Percentiles rank a stretch among this genome's conserved stretches.
Conservation (phyloP, 2,113 vertebrate species). For the Planiliza haematocheilus region DNA sequence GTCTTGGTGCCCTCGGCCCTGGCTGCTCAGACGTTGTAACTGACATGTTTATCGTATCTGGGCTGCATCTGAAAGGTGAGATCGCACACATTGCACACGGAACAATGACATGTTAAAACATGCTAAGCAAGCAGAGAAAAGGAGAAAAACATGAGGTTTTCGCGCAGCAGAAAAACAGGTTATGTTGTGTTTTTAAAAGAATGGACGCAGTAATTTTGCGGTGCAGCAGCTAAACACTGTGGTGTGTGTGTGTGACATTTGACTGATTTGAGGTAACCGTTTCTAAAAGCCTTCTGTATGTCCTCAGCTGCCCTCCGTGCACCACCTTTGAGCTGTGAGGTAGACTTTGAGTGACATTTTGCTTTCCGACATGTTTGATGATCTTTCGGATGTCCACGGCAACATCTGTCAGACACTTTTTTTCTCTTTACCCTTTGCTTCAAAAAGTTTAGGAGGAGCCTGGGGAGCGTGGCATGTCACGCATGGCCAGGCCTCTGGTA, state of each 20-base stretch:
- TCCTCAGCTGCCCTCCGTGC: conserved; percentile 19
- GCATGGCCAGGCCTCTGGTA: conserved; percentile 57
- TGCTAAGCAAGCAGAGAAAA: conserved; percentile 13
- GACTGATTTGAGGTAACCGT: conserved; percentile 19
- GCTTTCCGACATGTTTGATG: conserved; percentile 13
- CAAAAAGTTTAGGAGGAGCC: conserved; percentile 69
- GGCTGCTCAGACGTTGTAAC: conserved; percentile 49
- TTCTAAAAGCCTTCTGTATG: neutral
- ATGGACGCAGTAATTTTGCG: conserved; percentile 11
- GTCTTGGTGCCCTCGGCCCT: too few species aligned
- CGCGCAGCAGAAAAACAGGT: conserved; percentile 6
- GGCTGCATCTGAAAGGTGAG: conserved; percentile 13
- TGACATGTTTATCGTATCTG: conserved; percentile 48
- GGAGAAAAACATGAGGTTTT: neutral
- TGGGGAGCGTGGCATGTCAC: conserved; percentile 54
- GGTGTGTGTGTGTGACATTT: conserved; percentile 8
- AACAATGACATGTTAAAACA: conserved; percentile 56
- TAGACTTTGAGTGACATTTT: conserved; percentile 58
- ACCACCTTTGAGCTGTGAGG: conserved; percentile 23
- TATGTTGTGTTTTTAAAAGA: conserved; percentile 7
- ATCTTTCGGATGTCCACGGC: conserved; percentile 46
- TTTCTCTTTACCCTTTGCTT: conserved; percentile 73
- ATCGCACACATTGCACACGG: conserved; percentile 26
- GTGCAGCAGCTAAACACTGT: conserved; percentile 25
- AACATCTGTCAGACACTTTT: conserved; percentile 53